Conservation (phyloP, 2,888 invertebrate genomes). For the Crossocerus cetratus region DNA sequence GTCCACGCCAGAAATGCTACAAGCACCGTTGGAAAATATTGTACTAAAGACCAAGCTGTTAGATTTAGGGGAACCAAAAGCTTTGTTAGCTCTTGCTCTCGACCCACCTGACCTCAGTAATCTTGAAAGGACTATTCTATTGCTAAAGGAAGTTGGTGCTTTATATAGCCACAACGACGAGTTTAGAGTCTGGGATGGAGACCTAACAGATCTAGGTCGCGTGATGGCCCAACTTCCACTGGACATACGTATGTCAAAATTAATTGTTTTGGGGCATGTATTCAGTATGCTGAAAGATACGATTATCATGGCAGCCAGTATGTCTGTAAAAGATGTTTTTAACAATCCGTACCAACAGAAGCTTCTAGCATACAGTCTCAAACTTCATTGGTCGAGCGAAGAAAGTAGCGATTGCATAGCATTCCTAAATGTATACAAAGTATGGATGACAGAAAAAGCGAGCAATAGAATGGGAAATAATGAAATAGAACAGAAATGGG, state of each 20-base stretch:
- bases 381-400: constrained; percentile 89
- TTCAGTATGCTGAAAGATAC: constrained; percentile 91
- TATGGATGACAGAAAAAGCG: constrained; percentile 83
- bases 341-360: constrained; percentile 84
- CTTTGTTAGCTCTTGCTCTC: constrained; percentile 89
- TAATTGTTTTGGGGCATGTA: constrained; percentile 91
- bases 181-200: constrained; percentile 84
- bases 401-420: constrained; percentile 92
- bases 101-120: constrained; percentile 91
- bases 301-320: constrained; percentile 91
- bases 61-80: constrained; percentile 88
- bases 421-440: constrained; percentile 88
- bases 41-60: constrained; percentile 90
- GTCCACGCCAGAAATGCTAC: constrained; percentile 85
- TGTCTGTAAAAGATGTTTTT: constrained; percentile 90
- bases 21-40: constrained; percentile 88
- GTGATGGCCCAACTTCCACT: constrained; percentile 91
- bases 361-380: constrained; percentile 85
- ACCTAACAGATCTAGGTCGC: constrained; percentile 90
- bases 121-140: constrained; percentile 88
- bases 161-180: constrained; percentile 81
- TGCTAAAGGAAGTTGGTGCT: constrained; percentile 92
- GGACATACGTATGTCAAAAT: constrained; percentile 88
- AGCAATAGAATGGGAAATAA: constrained; percentile 80
- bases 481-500: constrained; percentile 82